These are phyloP conservation scores for Nibea albiflora DNA, from an alignment of 2,113 vertebrate genomes.

Conservation along the genomic window DNA sequence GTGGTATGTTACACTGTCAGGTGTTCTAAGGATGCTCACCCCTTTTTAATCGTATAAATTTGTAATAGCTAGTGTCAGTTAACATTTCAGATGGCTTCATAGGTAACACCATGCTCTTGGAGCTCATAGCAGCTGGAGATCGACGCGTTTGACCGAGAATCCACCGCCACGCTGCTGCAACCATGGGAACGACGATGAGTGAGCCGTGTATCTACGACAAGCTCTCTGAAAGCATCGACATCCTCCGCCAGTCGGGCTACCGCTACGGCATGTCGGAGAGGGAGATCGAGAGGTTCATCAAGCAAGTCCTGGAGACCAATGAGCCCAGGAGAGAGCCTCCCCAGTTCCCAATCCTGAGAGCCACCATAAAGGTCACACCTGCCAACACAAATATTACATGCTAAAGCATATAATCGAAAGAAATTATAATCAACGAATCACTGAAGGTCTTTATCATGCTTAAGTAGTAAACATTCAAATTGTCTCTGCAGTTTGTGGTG, in stretches of 20 bases:
- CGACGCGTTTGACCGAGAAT: constrained; percentile 9
- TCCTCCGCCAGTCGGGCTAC: constrained; percentile 94
- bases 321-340: constrained; percentile 90
- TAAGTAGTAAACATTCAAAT: too few relatives aligned
- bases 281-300: constrained; percentile 96
- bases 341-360: constrained; percentile 88
- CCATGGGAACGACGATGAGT: constrained; percentile 91
- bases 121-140: not conserved
- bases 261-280: constrained; percentile 96
- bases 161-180: not conserved
- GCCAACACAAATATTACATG: not conserved
- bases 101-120: constrained; percentile 52
- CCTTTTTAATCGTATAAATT: not conserved
- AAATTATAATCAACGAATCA: not conserved
- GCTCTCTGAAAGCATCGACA: constrained; percentile 93
- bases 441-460: not conserved
- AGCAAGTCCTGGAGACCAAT: constrained; percentile 93
- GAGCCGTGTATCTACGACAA: constrained; percentile 97
- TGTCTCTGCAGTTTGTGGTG: constrained; percentile 84
- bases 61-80: not conserved
- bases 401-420: not conserved
- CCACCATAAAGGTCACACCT: constrained; percentile 86
- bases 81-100: not conserved
- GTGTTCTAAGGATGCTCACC: not conserved
- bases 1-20: not conserved